Conservation (phyloP, 2,797 vertebrate species). For the Centropyge bicolor region DNA sequence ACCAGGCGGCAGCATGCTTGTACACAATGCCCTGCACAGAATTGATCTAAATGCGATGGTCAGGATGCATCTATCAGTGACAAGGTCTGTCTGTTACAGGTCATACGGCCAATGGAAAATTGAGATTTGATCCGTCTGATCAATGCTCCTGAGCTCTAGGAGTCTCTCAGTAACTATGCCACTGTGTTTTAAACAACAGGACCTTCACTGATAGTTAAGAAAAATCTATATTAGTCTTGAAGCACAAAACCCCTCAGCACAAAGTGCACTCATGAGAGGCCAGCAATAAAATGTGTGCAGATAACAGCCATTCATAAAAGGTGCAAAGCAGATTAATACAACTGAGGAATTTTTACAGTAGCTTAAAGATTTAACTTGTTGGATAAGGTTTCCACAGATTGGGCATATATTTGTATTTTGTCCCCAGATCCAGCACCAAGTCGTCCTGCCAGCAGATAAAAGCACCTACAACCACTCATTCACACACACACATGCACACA, state of each 20-base stretch:
- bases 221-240: not conserved
- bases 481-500: slow-evolving; percentile 1
- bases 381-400: not conserved
- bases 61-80: slow-evolving; percentile 29
- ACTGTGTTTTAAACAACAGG: slow-evolving; percentile 1
- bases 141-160: slow-evolving; percentile 12
- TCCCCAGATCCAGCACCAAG: not conserved
- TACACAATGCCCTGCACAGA: slow-evolving; percentile 40
- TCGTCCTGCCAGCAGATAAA: slow-evolving; percentile 22
- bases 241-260: not conserved
- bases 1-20: slow-evolving; percentile 32
- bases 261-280: slow-evolving; percentile 7
- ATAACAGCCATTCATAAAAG: slow-evolving; percentile 36
- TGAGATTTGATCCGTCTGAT: slow-evolving; percentile 41
- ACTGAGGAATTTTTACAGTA: not conserved
- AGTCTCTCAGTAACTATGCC: slow-evolving; percentile 29
- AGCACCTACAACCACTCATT: slow-evolving; percentile 9
- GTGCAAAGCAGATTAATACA: slow-evolving; percentile 1
- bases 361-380: not conserved
- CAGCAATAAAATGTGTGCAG: slow-evolving; percentile 8
- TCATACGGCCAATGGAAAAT: slow-evolving; percentile 64
- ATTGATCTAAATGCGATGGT: slow-evolving; percentile 57
- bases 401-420: slow-evolving; percentile 2
- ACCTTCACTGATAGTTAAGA: not conserved
- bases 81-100: slow-evolving; percentile 39